Base-by-base conservation (phyloP, 23 tunicate genomes). In the Ciona savignyi region DNA sequence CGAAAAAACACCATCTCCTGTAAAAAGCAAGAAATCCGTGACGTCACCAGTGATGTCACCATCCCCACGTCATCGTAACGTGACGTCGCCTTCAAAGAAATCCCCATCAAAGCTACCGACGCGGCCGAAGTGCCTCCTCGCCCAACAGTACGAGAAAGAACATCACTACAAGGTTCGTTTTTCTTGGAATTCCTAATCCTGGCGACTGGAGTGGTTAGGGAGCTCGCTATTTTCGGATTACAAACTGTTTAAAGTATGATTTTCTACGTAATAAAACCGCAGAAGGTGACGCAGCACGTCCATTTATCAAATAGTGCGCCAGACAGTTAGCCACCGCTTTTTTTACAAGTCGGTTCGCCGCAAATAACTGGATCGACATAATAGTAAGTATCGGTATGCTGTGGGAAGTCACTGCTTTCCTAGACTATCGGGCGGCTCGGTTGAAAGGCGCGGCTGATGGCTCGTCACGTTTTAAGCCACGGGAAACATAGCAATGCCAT, bases 71-170 rank as follows among this genome's bases (percentile, higher is more conserved):
- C 28, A 63, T 32, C 71, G 77, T 62, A 23, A 22, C 48, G 31
- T 62, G 68, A 74, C 78, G 78, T 74, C 78, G 27, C 56, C 68
- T 26, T 33, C 78, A 15, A 62, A 62, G 29, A 48, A 60, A 30
- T 30, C 35, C 15, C 56, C 68, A 60, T 33, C 78, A 15, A 62
- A 62, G 29, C n/a, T n/a, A n/a, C 19, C 27, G 3, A n/a, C 35
- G 29, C 49, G 56, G 1, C 11, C 25, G 32, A 71, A 70, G 33
- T 65, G 67, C 48, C 2, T 34, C 34, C 32, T 56, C 0, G 88
- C 81, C 56, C 81, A 68, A 25, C 76, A 76, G 2, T 89, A 89
- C 71, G 96, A 89, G 26, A 89, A 89, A 73, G 88, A 89, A 68
- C 96, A 89, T 62, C 83, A 80, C 35, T 89, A 78, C 32, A 89